Base-by-base conservation (phyloP, 2,797 vertebrate genomes). In the Dendrocincla tyrannina region DNA sequence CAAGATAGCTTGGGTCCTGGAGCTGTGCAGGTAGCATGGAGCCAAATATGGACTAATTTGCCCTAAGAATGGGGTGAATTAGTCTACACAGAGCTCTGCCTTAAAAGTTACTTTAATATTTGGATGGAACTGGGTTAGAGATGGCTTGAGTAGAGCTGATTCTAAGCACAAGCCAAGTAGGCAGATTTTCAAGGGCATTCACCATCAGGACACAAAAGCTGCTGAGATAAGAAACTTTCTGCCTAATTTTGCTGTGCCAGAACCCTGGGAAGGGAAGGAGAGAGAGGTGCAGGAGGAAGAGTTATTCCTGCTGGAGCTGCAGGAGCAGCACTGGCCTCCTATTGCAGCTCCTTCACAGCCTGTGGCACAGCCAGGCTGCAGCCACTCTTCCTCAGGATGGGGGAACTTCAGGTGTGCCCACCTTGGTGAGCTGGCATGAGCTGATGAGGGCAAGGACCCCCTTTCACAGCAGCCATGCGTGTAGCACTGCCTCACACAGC, bases 141-240 rank as follows among this genome's bases (percentile, higher is more conserved):
- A 59, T 86, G 86, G 63, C 62, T 95, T 66, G 83, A 89, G 77
- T 82, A 89, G 77, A 91, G 80, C 63, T 91, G 83, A 86, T 47
- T 93, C 73, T 69, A 91, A 90, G 77, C 47, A 91, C 32, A 76
- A 89, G 86, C 80, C 90, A 93, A 94, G 88, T 37, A 91, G 93
- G 80, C 90, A 89, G 67, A 90, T 95, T 95, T 95, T 95, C 94
- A 95, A 97, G 94, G 93, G 47, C 80, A 81, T 82, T 92, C 84
- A 85, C 89, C 66, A 84, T 59, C 74, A 91, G 82, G 69, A 95
- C 77, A 67, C 13, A 52, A 88, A 94, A 95, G 80, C 66, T 95
- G 80, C 95, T 95, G 91, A 95, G 76, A 33, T 74, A 93, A 84
- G 83, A 95, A 88, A 88, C 50, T 88, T 95, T 88, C 70, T 78